Percentiles rank a stretch among this genome's conserved stretches.
Evolutionary conservation across 2,113 vertebrate species (phyloP).

Genomic region (Phrynocephalus versicolor): DNA sequence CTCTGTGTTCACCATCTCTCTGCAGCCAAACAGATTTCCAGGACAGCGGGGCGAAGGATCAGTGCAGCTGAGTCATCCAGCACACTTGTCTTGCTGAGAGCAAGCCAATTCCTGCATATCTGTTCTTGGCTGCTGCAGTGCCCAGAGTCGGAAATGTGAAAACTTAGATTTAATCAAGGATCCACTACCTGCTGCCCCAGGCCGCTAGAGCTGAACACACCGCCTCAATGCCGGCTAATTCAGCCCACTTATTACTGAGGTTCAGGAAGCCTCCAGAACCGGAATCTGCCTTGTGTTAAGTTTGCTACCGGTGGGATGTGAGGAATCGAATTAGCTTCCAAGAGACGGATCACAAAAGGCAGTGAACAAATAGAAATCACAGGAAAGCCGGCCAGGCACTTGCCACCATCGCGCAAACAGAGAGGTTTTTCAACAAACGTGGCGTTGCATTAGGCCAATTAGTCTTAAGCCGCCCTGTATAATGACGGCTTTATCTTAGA

Average conservation of each 20-base stretch:
- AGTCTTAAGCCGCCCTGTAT: background rate
- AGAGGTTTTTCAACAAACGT: background rate
- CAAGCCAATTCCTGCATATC: background rate
- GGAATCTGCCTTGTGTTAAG: background rate
- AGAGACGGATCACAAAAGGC: background rate
- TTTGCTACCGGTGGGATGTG: background rate
- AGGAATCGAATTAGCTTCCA: background rate
- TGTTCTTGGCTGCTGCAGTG: background rate
- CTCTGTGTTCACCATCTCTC: too few species aligned
- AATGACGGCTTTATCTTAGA: background rate
- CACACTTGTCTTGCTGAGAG: background rate
- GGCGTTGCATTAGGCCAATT: background rate
- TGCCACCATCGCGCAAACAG: background rate
- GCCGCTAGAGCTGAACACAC: background rate
- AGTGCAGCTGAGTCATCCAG: background rate
- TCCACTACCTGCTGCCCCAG: background rate
- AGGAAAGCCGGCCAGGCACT: too few species aligned
- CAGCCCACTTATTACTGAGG: background rate
- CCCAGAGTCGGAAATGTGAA: background rate
- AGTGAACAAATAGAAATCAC: background rate
- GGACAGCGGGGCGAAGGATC: background rate
- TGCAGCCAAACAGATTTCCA: background rate
- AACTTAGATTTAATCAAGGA: background rate
- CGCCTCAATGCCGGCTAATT: background rate
- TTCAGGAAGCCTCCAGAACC: background rate